phyloP scores from a whole-genome alignment of 1,140 invertebrate species.

The Habropoda laboriosa region DNA sequence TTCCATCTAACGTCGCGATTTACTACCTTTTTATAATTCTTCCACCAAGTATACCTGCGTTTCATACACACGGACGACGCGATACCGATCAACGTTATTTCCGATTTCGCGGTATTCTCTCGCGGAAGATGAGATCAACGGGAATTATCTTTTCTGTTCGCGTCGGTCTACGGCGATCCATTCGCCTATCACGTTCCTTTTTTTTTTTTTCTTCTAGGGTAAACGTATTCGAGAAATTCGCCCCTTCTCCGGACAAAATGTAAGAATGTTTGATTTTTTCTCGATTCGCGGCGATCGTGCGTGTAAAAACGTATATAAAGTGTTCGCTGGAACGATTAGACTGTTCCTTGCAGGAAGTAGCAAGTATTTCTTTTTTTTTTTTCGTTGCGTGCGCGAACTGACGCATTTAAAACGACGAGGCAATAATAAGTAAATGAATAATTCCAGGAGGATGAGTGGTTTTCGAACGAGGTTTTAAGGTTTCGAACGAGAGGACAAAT shows the following conservation, averaged over 20 bases:
- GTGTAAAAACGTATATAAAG: background rate
- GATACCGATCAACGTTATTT: conserved; percentile 14
- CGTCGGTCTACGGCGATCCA: background rate
- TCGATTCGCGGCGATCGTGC: background rate
- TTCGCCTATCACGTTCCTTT: background rate
- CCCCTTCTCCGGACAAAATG: background rate
- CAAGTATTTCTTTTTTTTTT: background rate
- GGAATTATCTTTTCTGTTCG: background rate
- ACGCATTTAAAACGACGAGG: background rate
- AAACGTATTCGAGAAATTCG: background rate
- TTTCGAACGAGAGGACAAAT: background rate
- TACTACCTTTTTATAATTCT: too few species aligned
- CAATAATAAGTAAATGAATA: background rate
- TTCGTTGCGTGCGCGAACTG: too few species aligned
- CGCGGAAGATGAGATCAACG: background rate
- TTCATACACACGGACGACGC: background rate
- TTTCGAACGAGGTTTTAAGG: background rate
- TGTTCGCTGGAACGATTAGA: background rate
- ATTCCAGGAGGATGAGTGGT: background rate
- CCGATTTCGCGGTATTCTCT: background rate
- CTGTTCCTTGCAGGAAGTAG: background rate
- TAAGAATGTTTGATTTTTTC: background rate
- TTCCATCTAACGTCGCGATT: too few species aligned
- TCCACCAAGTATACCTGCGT: too few species aligned
- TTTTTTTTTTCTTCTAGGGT: background rate